Evolutionary conservation across 1,140 invertebrate species (phyloP).

Genomic region (Cotesia glomerata): DNA sequence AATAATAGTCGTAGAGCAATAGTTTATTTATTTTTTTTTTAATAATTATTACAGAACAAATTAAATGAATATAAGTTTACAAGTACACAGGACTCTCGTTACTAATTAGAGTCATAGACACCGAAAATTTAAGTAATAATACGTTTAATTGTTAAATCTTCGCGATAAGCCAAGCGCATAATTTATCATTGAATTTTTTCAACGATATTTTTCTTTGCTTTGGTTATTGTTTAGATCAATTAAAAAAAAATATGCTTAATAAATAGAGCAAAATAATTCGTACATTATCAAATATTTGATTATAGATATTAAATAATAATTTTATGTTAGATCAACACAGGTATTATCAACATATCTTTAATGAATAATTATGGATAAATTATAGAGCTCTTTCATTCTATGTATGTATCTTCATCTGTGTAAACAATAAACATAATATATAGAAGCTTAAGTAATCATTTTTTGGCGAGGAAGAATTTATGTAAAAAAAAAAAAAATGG

Average conservation of each 20-base stretch:
- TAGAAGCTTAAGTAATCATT: not conserved
- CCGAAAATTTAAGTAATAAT: slow-evolving; percentile 23
- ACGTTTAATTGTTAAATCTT: not conserved
- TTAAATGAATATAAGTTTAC: slow-evolving; percentile 30
- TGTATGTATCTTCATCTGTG: not conserved
- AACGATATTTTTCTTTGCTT: not conserved
- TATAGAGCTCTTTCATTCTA: not conserved
- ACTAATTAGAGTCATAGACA: slow-evolving; percentile 20
- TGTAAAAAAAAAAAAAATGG: not conserved
- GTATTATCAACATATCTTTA: too few species aligned
- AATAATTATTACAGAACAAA: slow-evolving; percentile 29
- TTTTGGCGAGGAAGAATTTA: not conserved
- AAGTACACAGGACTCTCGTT: slow-evolving; percentile 27
- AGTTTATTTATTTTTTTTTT: too few species aligned
- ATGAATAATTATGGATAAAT: not conserved
- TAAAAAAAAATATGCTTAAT: not conserved
- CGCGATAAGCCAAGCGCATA: not conserved
- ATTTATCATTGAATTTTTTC: not conserved
- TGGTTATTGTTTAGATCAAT: not conserved
- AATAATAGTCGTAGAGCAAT: slow-evolving; percentile 8
- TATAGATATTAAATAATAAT: not conserved
- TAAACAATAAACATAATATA: not conserved
- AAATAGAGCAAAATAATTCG: not conserved
- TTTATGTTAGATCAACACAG: too few species aligned
- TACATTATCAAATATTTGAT: not conserved